Evolutionary conservation across 2,797 vertebrate species (phyloP).

Genomic region (Halcyon chelicuti): DNA sequence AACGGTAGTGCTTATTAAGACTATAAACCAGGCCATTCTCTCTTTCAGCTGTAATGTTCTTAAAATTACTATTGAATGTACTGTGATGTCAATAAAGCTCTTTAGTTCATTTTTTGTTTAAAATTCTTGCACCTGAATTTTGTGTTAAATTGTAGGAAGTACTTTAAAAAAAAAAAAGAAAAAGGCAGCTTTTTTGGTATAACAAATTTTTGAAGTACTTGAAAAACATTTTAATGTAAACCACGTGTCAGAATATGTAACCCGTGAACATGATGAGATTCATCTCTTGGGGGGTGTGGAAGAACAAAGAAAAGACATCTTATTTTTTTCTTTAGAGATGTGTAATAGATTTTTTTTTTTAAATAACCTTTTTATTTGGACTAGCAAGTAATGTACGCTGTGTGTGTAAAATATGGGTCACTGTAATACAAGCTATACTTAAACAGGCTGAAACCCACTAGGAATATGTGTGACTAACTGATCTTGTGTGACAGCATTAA

Average conservation of each 20-base stretch:
- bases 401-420: constrained; percentile 74
- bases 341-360: constrained; percentile 43
- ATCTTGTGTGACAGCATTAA: constrained; percentile 60
- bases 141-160: constrained; percentile 75
- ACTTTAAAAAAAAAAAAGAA: neutral
- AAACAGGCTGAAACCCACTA: constrained; percentile 63
- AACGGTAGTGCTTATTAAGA: constrained; percentile 83
- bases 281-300: constrained; percentile 32
- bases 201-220: constrained; percentile 75
- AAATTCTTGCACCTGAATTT: constrained; percentile 84
- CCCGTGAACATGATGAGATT: constrained; percentile 53
- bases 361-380: constrained; percentile 43
- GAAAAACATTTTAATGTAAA: constrained; percentile 70
- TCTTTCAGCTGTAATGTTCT: constrained; percentile 88
- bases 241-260: constrained; percentile 70
- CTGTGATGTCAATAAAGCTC: constrained; percentile 88
- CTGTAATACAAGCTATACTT: constrained; percentile 68
- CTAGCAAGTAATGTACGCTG: constrained; percentile 63
- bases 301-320: constrained; percentile 53
- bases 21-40: constrained; percentile 82
- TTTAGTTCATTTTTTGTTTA: constrained; percentile 85
- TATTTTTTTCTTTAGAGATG: constrained; percentile 64
- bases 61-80: constrained; percentile 85
- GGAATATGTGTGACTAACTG: constrained; percentile 44
- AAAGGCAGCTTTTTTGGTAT: constrained; percentile 78